Conservation (phyloP, 2,888 invertebrate genomes). For the Ptychoptera contaminata region DNA sequence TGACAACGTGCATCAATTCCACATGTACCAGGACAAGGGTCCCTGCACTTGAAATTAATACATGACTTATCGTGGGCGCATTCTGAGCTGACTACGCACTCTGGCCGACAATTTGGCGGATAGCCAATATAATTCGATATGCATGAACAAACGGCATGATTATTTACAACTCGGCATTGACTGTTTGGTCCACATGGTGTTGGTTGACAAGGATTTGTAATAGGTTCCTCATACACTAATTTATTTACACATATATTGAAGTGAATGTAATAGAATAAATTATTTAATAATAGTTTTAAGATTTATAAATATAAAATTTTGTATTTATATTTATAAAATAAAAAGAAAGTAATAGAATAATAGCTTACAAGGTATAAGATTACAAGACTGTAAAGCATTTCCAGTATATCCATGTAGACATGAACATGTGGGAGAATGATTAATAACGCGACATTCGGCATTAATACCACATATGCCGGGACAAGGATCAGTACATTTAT, state of each 20-base stretch:
- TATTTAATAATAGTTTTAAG: too few species aligned
- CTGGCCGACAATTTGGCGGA: slow-evolving; percentile 62
- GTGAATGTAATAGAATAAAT: too few species aligned
- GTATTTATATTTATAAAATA: slow-evolving; percentile 14
- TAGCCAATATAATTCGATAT: slow-evolving; percentile 61
- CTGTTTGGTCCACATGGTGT: slow-evolving; percentile 72
- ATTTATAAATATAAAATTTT: background rate
- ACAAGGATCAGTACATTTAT: slow-evolving; percentile 72
- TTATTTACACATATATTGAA: background rate
- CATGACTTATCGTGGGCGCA: slow-evolving; percentile 70
- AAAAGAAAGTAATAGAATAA: background rate
- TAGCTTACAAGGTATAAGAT: slow-evolving; percentile 11
- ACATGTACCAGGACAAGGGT: slow-evolving; percentile 73
- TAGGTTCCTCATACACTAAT: slow-evolving; percentile 17
- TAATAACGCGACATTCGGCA: slow-evolving; percentile 51
- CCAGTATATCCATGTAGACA: slow-evolving; percentile 43
- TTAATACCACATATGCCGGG: slow-evolving; percentile 70
- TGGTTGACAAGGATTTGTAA: slow-evolving; percentile 41
- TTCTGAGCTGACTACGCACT: slow-evolving; percentile 70
- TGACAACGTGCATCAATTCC: slow-evolving; percentile 67
- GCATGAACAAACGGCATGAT: slow-evolving; percentile 68
- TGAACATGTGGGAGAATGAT: slow-evolving; percentile 49
- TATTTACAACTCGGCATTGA: slow-evolving; percentile 53
- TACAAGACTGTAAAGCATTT: slow-evolving; percentile 39
- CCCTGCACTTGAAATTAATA: slow-evolving; percentile 59